Base-by-base conservation (phyloP, 2,797 vertebrate species). In the Carduelis carduelis region DNA sequence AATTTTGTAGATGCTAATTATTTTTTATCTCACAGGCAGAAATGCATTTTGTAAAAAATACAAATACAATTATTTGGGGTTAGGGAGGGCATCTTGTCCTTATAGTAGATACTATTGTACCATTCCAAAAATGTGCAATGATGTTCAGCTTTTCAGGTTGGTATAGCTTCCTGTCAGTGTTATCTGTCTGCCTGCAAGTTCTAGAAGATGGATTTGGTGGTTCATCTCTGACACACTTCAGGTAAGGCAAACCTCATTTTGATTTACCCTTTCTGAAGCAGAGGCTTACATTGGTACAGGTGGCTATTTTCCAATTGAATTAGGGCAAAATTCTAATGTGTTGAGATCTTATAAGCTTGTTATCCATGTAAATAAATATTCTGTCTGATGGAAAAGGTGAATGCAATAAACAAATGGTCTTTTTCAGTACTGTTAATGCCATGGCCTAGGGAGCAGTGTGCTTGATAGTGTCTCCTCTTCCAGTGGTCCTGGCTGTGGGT, bases 11-110 rank as follows among this genome's bases (percentile, higher is more conserved):
- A 24, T 20, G 4, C 9, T 68, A 56, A 77, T 63, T 50, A 32
- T 59, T 81, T 71, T 91, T 70, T 43, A 30, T 57, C n/a, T 75
- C 16, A 3, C 14, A 30, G 12, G 56, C n/a, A 63, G 18, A 66
- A 34, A 39, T 78, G 16, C 8, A 4, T 11, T 86, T 92, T 78
- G 34, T 57, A 59, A 2, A 4, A 76, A 72, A 41, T 41, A 41
- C 15, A 81, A n/a, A 12, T 83, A 34, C 3, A 55, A 17, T 74
- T 81, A 32, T 8, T 2, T 63, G 16, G 4, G 10, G 3, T 3
- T 1, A 6, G 9, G 27, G 19, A 13, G 6, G 12, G 1, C 24
- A 5, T 56, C 10, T 66, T 1, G 0, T 46, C 26, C n/a, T 14
- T 27, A 4, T 57, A 22, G 64, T 49, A 56, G 35, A 71, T 17